Conservation (phyloP, 2,888 invertebrate genomes). For the Tiphia femorata region DNA sequence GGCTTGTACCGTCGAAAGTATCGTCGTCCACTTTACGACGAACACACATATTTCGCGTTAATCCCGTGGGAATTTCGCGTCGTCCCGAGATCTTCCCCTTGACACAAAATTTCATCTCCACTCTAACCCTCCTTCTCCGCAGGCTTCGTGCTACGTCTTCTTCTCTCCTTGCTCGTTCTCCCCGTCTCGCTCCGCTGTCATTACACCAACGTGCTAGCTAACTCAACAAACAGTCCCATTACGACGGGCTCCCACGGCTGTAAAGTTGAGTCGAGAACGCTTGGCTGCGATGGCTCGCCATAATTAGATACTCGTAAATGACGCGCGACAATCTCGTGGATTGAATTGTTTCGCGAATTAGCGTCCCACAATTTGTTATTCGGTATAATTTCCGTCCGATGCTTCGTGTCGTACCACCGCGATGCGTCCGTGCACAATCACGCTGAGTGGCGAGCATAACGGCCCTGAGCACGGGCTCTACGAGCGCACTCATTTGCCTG, state of each 20-base stretch:
- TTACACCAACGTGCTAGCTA: conserved; percentile 26
- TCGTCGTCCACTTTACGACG: no score
- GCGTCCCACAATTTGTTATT: neutral
- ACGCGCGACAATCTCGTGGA: conserved; percentile 13
- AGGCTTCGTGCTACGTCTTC: neutral
- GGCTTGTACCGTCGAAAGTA: no score
- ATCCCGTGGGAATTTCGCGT: neutral
- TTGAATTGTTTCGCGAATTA: conserved; percentile 13
- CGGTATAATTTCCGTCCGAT: no score
- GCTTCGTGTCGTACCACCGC: no score
- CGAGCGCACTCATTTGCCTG: no score
- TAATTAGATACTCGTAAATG: conserved; percentile 36
- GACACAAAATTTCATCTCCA: neutral
- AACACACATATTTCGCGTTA: no score
- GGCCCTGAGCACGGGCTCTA: no score
- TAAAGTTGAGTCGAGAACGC: conserved; percentile 27
- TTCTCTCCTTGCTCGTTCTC: neutral
- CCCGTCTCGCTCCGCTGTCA: no score
- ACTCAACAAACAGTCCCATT: conserved; percentile 46
- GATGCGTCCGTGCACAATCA: conserved; percentile 6
- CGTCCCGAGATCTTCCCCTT: neutral
- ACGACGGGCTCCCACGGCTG: conserved; percentile 27
- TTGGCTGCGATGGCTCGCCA: conserved; percentile 25
- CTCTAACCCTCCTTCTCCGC: neutral
- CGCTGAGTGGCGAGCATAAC: no score